A percentile compares a stretch with the other conserved stretches of the same genome.
Evolutionary conservation across 2,113 vertebrate species (phyloP).

Genomic region (Hemicordylus capensis): DNA sequence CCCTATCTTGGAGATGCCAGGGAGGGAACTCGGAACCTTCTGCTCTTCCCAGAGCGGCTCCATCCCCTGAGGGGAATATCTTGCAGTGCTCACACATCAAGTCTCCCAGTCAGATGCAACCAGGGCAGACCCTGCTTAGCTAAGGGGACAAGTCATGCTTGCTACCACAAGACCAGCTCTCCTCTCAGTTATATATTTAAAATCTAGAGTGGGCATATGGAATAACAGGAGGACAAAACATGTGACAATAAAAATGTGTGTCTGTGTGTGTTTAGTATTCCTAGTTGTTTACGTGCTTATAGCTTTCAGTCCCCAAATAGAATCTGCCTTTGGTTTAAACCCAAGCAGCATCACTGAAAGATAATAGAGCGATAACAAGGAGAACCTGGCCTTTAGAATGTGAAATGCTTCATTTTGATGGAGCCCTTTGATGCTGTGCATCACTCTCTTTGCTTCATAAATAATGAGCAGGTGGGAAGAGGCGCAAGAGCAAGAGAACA

Average conservation of each 20-base stretch:
- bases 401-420: slow-evolving; percentile 32
- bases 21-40: too few species aligned
- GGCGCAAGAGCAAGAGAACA: background rate
- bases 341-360: background rate
- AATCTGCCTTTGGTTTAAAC: slow-evolving; percentile 15
- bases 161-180: too few species aligned
- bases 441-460: slow-evolving; percentile 27
- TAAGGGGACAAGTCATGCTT: too few species aligned
- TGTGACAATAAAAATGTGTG: background rate
- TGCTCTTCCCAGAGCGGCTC: too few species aligned
- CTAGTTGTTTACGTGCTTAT: slow-evolving; percentile 11
- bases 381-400: slow-evolving; percentile 29
- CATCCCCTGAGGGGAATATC: too few species aligned
- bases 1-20: too few species aligned
- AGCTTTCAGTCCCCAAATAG: slow-evolving; percentile 20
- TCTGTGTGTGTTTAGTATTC: background rate
- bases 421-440: slow-evolving; percentile 42
- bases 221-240: background rate
- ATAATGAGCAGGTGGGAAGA: slow-evolving; percentile 41
- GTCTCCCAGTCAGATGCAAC: too few species aligned
- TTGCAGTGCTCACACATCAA: too few species aligned
- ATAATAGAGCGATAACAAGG: background rate
- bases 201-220: background rate
- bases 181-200: background rate
- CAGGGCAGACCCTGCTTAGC: too few species aligned